phyloP scores from a whole-genome alignment of 2,888 invertebrate genomes.

The Macrosiphum euphorbiae region DNA sequence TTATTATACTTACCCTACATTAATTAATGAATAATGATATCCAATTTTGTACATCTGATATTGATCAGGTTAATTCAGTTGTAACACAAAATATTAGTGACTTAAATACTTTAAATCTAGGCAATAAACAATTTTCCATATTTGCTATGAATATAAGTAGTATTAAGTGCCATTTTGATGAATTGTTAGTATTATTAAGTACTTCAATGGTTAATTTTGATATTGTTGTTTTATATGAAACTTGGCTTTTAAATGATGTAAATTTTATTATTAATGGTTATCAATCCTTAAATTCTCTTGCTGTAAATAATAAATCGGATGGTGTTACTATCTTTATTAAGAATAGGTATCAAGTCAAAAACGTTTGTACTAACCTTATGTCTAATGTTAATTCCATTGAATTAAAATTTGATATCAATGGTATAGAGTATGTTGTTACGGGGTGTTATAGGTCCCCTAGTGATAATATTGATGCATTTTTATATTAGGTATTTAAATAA shows the following conservation, averaged over 20 bases:
- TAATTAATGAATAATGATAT: no score
- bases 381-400: conserved; percentile 26
- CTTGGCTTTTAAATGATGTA: not conserved
- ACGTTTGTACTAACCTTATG: not conserved
- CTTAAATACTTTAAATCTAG: conserved; percentile 13
- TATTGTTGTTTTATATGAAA: conserved; percentile 21
- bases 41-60: conserved; percentile 28
- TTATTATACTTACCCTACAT: no score
- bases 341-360: not conserved
- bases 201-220: conserved; percentile 41
- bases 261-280: conserved; percentile 3
- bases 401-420: conserved; percentile 1
- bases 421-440: not conserved
- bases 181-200: conserved; percentile 29
- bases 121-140: conserved; percentile 3
- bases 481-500: conserved; percentile 10
- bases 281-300: not conserved
- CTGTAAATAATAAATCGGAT: not conserved
- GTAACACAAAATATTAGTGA: conserved; percentile 14
- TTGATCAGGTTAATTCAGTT: conserved; percentile 20
- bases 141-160: conserved; percentile 32
- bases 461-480: conserved; percentile 21
- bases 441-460: not conserved
- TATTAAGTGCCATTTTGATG: conserved; percentile 44
- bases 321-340: not conserved